phyloP scores from a whole-genome alignment of 2,888 invertebrate genomes.

The Patella caerulea region DNA sequence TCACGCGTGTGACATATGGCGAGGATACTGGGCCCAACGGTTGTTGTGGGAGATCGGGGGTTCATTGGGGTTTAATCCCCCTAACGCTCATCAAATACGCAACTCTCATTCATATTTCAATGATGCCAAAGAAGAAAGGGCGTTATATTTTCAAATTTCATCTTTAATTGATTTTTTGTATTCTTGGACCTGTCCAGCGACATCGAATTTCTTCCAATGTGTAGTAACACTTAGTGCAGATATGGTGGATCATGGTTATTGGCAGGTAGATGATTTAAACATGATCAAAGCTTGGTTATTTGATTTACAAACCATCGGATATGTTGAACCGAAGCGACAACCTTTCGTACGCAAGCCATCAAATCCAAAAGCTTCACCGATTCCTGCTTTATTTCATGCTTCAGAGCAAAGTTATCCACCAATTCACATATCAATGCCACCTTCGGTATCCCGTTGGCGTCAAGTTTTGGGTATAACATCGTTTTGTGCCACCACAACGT shows the following conservation, averaged over 20 bases:
- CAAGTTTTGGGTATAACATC: conserved; percentile 13
- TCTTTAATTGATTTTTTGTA: conserved; percentile 38
- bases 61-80: conserved; percentile 46
- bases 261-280: conserved; percentile 29
- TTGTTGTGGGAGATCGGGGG: conserved; percentile 50
- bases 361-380: neutral
- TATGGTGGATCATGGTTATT: conserved; percentile 36
- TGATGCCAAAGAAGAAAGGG: conserved; percentile 50
- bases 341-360: too few relatives aligned
- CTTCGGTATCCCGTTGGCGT: neutral
- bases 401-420: neutral
- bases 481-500: neutral
- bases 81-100: conserved; percentile 44
- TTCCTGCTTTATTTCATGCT: neutral
- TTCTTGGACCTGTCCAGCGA: conserved; percentile 42
- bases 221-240: conserved; percentile 34
- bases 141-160: conserved; percentile 42
- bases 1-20: conserved; percentile 55
- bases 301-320: conserved; percentile 20
- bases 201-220: conserved; percentile 40
- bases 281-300: conserved; percentile 17
- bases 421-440: neutral
- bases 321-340: conserved; percentile 12
- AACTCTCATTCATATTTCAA: conserved; percentile 44
- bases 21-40: conserved; percentile 56